These are phyloP conservation scores for Pseudochromis fuscus DNA, from an alignment of 2,797 vertebrate genomes.

Conservation along the genomic window DNA sequence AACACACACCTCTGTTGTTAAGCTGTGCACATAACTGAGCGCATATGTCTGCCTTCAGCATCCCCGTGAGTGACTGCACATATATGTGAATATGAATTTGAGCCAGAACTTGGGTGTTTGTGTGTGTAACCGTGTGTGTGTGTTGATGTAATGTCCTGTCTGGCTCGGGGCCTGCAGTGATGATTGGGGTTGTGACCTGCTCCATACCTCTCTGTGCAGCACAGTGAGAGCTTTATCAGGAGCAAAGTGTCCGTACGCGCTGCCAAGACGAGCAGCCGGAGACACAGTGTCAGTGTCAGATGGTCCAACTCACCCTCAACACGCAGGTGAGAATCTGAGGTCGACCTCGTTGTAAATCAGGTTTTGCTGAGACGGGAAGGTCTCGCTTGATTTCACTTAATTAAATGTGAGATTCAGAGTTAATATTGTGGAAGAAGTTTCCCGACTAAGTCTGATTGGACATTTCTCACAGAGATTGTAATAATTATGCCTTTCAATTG, in stretches of 20 bases:
- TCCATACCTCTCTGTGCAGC: conserved; percentile 24
- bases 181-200: conserved; percentile 48
- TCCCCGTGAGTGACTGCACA: conserved; percentile 16
- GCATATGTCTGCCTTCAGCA: conserved; percentile 8
- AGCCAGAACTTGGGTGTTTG: background rate
- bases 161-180: conserved; percentile 28
- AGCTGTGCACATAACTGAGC: conserved; percentile 22
- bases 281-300: conserved; percentile 16
- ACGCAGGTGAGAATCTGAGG: conserved; percentile 46
- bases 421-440: conserved; percentile 3
- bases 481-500: background rate
- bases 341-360: conserved; percentile 24
- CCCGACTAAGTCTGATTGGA: background rate
- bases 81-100: conserved; percentile 26
- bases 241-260: conserved; percentile 27
- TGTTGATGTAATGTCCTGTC: conserved; percentile 7
- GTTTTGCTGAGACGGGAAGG: conserved; percentile 49
- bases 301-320: conserved; percentile 13
- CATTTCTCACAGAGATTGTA: background rate
- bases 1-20: conserved; percentile 48
- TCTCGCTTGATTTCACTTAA: conserved; percentile 52
- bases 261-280: conserved; percentile 37
- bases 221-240: conserved; percentile 46
- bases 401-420: conserved; percentile 49
- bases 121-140: background rate